phyloP scores from a whole-genome alignment of 1,140 invertebrate species.

The Charaxes varanes region DNA sequence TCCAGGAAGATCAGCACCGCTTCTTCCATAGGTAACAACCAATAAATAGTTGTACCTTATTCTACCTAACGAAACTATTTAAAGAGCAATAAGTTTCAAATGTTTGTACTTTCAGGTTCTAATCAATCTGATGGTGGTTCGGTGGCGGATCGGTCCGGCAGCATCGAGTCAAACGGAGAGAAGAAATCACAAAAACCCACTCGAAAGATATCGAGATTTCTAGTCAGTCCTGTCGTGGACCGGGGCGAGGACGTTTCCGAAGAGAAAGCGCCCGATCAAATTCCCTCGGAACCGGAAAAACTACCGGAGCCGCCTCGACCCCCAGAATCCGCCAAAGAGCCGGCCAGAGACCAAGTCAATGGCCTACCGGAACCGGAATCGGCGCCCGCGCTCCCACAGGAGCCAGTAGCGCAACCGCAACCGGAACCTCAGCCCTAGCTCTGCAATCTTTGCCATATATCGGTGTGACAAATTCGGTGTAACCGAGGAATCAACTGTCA shows the following conservation, averaged over 20 bases:
- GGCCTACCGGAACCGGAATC: slow-evolving; percentile 36
- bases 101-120: slow-evolving; percentile 34
- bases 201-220: slow-evolving; percentile 85
- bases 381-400: slow-evolving; percentile 15
- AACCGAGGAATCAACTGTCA: no score
- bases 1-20: slow-evolving; percentile 59
- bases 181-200: slow-evolving; percentile 67
- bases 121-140: slow-evolving; percentile 64
- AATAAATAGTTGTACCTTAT: background rate
- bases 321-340: slow-evolving; percentile 18
- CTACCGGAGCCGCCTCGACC: slow-evolving; percentile 16
- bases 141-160: slow-evolving; percentile 41
- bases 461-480: no score
- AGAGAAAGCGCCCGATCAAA: slow-evolving; percentile 21
- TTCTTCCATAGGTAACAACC: slow-evolving; percentile 47
- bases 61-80: background rate
- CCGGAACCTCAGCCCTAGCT: no score
- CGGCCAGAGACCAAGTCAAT: slow-evolving; percentile 23
- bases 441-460: no score
- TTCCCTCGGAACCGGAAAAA: slow-evolving; percentile 19
- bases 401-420: slow-evolving; percentile 2
- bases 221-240: slow-evolving; percentile 84
- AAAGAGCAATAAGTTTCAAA: background rate
- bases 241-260: slow-evolving; percentile 53
- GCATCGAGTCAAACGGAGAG: slow-evolving; percentile 49